These are phyloP conservation scores for Balaeniceps rex DNA, from an alignment of 2,113 vertebrate species.

Conservation along the genomic window DNA sequence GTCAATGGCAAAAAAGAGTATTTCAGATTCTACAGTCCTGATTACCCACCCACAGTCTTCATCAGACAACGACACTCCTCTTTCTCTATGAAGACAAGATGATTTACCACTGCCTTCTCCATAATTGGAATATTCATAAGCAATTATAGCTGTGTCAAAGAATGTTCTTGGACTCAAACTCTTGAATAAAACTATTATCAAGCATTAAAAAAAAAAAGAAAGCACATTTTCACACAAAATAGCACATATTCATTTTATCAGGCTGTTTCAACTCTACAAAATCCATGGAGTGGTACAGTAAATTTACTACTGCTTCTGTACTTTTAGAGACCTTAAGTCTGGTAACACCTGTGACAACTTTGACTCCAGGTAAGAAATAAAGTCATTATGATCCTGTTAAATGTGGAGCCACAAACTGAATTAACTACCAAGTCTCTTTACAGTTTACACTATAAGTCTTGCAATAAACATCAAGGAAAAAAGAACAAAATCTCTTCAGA, in stretches of 20 bases:
- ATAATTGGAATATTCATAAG: conserved; percentile 44
- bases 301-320: background rate
- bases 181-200: background rate
- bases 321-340: background rate
- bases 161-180: conserved; percentile 4
- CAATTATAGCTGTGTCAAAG: conserved; percentile 13
- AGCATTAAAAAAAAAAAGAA: background rate
- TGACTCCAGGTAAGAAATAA: background rate
- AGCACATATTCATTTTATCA: background rate
- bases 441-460: background rate
- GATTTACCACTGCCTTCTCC: conserved; percentile 8
- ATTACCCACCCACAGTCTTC: conserved; percentile 23
- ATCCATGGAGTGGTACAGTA: background rate
- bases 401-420: conserved; percentile 9
- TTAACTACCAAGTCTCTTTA: conserved; percentile 32
- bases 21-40: background rate
- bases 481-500: conserved; percentile 7
- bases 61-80: background rate
- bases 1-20: background rate
- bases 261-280: background rate
- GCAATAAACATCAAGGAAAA: conserved; percentile 34
- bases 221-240: background rate
- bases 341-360: background rate
- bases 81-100: conserved; percentile 37
- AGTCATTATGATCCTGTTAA: background rate